phyloP scores from a whole-genome alignment of 2,113 vertebrate genomes.

The Daubentonia madagascariensis region DNA sequence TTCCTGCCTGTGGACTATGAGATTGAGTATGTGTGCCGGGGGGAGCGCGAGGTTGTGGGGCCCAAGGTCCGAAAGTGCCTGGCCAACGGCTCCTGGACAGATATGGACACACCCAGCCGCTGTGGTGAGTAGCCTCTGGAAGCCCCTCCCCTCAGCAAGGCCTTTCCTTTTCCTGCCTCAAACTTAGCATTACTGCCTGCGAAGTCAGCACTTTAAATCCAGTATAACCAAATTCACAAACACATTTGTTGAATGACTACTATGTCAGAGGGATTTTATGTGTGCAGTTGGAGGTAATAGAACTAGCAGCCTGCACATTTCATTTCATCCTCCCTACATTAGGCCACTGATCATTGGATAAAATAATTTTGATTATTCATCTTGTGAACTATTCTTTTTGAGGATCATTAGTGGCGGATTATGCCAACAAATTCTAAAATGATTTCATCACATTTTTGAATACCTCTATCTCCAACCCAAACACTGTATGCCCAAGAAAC shows the following conservation, averaged over 20 bases:
- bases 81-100: slow-evolving; percentile 93
- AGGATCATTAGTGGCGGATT: not conserved
- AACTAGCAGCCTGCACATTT: not conserved
- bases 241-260: not conserved
- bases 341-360: not conserved
- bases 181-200: not conserved
- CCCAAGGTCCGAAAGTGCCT: slow-evolving; percentile 96
- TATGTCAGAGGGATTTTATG: not conserved
- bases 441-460: not conserved
- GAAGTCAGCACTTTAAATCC: slow-evolving; percentile 14
- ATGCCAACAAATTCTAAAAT: not conserved
- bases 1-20: slow-evolving; percentile 95
- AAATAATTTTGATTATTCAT: slow-evolving; percentile 24
- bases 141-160: not conserved
- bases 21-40: slow-evolving; percentile 96
- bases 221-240: not conserved
- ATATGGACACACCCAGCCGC: slow-evolving; percentile 89
- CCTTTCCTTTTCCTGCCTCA: not conserved
- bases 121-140: slow-evolving; percentile 87
- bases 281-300: not conserved
- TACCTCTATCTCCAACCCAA: not conserved
- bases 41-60: slow-evolving; percentile 91
- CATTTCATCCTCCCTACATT: not conserved
- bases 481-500: not conserved
- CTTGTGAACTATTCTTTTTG: slow-evolving; percentile 31